These are phyloP conservation scores for Lepidochitona cinerea DNA, from an alignment of 2,888 invertebrate species.

Conservation along the genomic window DNA sequence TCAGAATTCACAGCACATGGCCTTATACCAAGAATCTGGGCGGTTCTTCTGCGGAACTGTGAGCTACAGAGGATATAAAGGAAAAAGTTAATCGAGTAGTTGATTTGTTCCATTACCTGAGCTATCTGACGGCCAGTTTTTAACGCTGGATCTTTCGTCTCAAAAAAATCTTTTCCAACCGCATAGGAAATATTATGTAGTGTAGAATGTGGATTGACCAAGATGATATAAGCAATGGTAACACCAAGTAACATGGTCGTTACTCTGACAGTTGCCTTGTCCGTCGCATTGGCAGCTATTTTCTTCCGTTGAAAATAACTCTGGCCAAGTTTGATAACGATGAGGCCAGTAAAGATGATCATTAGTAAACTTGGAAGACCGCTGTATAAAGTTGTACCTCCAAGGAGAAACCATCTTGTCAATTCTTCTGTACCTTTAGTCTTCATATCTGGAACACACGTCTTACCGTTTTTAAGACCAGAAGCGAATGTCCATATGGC, in stretches of 20 bases:
- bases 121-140: slow-evolving; percentile 42
- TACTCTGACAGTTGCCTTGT: slow-evolving; percentile 22
- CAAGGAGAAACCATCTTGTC: slow-evolving; percentile 3
- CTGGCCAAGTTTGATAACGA: slow-evolving; percentile 23
- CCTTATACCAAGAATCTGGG: slow-evolving; percentile 14
- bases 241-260: slow-evolving; percentile 48
- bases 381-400: slow-evolving; percentile 34
- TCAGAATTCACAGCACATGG: background rate
- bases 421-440: slow-evolving; percentile 35
- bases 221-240: slow-evolving; percentile 40
- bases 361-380: slow-evolving; percentile 36
- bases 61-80: slow-evolving; percentile 47
- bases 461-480: slow-evolving; percentile 27
- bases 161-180: slow-evolving; percentile 36
- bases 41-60: slow-evolving; percentile 34
- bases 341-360: slow-evolving; percentile 35
- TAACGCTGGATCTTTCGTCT: slow-evolving; percentile 27
- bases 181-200: slow-evolving; percentile 40
- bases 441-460: slow-evolving; percentile 29
- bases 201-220: slow-evolving; percentile 41
- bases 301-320: slow-evolving; percentile 17
- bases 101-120: slow-evolving; percentile 49
- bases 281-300: background rate
- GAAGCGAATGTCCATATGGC: slow-evolving; percentile 44
- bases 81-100: slow-evolving; percentile 55